Percentiles rank a stretch among this genome's conserved stretches.
These are phyloP conservation scores for Capreolus pygargus DNA, from an alignment of 2,113 vertebrate species.

Conservation along the genomic window DNA sequence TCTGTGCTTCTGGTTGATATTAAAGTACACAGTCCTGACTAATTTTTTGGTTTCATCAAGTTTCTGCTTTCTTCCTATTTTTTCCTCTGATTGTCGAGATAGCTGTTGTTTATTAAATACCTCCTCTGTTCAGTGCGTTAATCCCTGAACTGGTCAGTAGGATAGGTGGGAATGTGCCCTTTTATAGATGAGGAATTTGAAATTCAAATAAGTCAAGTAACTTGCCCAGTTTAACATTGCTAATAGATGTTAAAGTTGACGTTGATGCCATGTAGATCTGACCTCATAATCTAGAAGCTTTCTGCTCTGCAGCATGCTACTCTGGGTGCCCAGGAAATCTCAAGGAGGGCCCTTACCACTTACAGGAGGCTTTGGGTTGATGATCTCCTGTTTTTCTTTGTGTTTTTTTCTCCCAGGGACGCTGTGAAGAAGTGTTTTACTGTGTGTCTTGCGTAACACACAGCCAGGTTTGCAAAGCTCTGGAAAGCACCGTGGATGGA, in stretches of 20 bases:
- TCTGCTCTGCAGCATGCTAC: neutral
- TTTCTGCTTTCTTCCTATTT: neutral
- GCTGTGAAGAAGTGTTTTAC: conserved; percentile 75
- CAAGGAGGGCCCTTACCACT: neutral
- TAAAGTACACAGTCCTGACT: neutral
- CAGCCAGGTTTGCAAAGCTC: neutral
- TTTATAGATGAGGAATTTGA: neutral
- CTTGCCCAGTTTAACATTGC: neutral
- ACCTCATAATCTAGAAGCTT: no score
- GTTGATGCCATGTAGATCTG: neutral
- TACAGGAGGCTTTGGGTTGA: neutral
- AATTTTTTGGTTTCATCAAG: neutral
- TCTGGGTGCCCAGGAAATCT: neutral
- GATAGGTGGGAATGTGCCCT: neutral
- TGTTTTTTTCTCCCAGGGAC: conserved; percentile 53
- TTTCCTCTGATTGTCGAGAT: neutral
- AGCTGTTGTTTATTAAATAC: neutral
- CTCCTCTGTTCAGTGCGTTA: rapidly evolving
- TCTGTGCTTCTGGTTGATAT: neutral
- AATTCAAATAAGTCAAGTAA: neutral
- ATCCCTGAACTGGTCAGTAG: neutral
- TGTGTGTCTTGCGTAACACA: conserved; percentile 33
- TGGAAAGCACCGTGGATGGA: neutral
- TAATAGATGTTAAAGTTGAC: no score
- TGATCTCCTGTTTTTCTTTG: neutral